Evolutionary conservation across 2,797 vertebrate species (phyloP), one percentile per base, ranked within the genome.

Genomic region (Epinephelus coioides): DNA sequence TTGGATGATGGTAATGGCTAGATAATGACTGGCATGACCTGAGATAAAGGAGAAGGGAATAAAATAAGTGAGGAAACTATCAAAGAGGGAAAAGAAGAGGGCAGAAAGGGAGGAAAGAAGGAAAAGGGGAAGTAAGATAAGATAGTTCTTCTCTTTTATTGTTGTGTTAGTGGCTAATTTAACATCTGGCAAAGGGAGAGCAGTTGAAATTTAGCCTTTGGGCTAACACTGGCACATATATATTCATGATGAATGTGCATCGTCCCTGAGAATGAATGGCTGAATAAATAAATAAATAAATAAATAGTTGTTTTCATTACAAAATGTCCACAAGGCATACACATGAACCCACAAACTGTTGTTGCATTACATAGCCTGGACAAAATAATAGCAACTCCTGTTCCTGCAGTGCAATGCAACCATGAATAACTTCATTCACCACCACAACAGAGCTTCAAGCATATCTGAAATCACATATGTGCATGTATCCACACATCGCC

Each of bases 331-430:
- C 14, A 18, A 23, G 2, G 0, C 25, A 34, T 30, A 9, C 7
- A 19, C 7, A 44, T 43, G 50, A 17, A 23, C 9, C 1, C 12
- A 59, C 51, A 74, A 64, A 55, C 4, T 17, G 21, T 47, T 6
- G 10, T 73, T 12, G 1, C 9, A 77, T 57, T 43, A 18, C 15
- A 53, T 34, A 59, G 11, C 40, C 9, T 43, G 27, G 15, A 40
- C 18, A 65, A 66, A 40, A 65, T 40, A 61, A n/a, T 11, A 68
- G 38, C 25, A 38, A 69, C 11, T 47, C 15, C 5, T 63, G 30
- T 27, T 19, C 18, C 25, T 38, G 0, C 5, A 6, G 11, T 62
- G 21, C 25, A 43, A 63, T 10, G 64, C 47, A 44, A 55, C n/a
- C 59, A 62, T 14, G 1, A 23, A 40, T 10, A 40, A 10, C 38